phyloP scores from a whole-genome alignment of 2,797 vertebrate genomes.

The Rousettus madagascariensis region DNA sequence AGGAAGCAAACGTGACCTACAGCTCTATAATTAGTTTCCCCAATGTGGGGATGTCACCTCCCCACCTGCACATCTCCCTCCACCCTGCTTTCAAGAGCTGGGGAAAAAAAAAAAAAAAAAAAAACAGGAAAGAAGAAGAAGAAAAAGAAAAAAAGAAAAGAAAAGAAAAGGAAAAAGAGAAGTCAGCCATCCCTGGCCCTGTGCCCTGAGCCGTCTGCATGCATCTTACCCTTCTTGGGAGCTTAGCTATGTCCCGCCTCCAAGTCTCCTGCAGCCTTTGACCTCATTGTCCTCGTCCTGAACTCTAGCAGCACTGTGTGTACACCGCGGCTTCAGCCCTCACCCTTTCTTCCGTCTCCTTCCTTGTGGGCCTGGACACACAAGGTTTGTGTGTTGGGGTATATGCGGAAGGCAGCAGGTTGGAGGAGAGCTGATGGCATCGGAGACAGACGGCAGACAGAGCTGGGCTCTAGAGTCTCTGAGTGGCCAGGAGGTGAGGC shows the following conservation, averaged over 20 bases:
- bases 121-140: conserved; percentile 18
- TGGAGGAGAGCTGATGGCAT: background rate
- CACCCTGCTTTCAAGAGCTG: conserved; percentile 18
- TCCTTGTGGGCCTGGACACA: background rate
- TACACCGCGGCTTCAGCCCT: background rate
- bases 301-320: background rate
- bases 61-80: background rate
- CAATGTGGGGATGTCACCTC: background rate
- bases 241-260: background rate
- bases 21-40: background rate
- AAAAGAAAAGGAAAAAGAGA: too few species aligned
- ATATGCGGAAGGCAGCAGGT: background rate
- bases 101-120: background rate
- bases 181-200: too few species aligned
- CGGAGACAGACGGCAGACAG: background rate
- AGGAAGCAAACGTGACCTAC: background rate
- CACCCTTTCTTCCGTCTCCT: background rate
- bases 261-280: background rate
- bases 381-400: background rate
- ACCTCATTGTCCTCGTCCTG: background rate
- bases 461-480: background rate
- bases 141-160: too few species aligned
- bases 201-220: background rate
- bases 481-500: background rate
- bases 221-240: background rate